Conservation (phyloP, 2,113 vertebrate species). For the Raphicerus campestris region DNA sequence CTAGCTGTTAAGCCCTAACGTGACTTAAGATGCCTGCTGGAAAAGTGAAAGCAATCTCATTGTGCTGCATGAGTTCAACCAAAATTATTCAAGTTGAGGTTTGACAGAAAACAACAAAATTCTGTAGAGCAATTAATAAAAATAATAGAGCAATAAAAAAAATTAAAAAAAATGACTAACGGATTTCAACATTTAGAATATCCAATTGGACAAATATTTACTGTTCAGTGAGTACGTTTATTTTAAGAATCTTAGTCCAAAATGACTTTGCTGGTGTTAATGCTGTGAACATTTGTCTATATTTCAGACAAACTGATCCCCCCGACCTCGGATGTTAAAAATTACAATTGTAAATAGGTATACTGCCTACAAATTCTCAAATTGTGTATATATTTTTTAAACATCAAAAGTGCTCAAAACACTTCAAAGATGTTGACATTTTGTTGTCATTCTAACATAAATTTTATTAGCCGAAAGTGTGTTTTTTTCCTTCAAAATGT, state of each 20-base stretch:
- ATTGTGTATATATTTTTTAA: background rate
- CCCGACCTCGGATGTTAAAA: constrained; percentile 22
- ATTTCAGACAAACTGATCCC: constrained; percentile 65
- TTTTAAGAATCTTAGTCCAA: constrained; percentile 74
- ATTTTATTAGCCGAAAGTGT: constrained; percentile 64
- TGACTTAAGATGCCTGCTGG: constrained; percentile 14
- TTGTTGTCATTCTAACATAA: constrained; percentile 54
- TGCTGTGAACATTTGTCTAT: constrained; percentile 59
- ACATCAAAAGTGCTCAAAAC: background rate
- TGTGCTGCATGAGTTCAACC: background rate
- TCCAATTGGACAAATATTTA: constrained; percentile 71
- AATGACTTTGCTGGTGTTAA: constrained; percentile 72
- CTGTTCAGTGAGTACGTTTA: constrained; percentile 68
- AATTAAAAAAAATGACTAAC: constrained; percentile 45
- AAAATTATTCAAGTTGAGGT: background rate
- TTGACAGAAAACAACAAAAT: background rate
- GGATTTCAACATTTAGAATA: constrained; percentile 61
- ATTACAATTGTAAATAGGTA: background rate
- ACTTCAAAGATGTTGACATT: background rate
- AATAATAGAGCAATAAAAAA: background rate
- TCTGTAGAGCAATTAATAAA: background rate
- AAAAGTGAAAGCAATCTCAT: constrained; percentile 30
- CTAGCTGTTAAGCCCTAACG: constrained; percentile 18
- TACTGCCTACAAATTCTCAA: background rate
- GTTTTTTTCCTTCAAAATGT: constrained; percentile 43